Evolutionary conservation across 2,888 invertebrate genomes (phyloP).

Genomic region (Ditula angustiorana): DNA sequence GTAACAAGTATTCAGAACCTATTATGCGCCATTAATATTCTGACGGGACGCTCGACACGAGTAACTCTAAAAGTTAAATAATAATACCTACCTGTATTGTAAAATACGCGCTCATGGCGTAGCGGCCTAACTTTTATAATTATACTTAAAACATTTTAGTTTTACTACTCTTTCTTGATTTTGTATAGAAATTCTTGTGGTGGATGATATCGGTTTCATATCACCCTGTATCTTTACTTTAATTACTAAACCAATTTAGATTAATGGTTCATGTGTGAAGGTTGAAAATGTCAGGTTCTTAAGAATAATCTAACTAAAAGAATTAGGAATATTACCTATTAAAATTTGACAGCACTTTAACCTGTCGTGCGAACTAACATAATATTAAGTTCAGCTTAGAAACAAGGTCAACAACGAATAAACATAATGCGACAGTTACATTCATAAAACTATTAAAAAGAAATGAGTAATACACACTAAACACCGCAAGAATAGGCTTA

Average conservation of each 20-base stretch:
- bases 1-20: slow-evolving; percentile 82
- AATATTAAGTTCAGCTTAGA: slow-evolving; percentile 4
- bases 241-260: too few species aligned
- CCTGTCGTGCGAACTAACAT: slow-evolving; percentile 21
- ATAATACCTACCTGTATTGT: slow-evolving; percentile 45
- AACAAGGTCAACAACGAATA: slow-evolving; percentile 18
- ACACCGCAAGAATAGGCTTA: slow-evolving; percentile 16
- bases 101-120: not conserved
- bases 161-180: too few species aligned
- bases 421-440: slow-evolving; percentile 9
- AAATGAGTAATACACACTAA: not conserved
- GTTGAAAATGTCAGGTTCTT: too few species aligned
- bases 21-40: slow-evolving; percentile 83
- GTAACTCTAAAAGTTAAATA: slow-evolving; percentile 76
- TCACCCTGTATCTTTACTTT: too few species aligned
- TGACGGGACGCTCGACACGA: slow-evolving; percentile 68
- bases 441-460: slow-evolving; percentile 8
- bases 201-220: too few species aligned
- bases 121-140: not conserved
- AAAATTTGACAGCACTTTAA: not conserved
- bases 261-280: too few species aligned
- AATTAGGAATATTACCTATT: too few species aligned
- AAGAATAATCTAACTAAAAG: too few species aligned
- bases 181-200: too few species aligned
- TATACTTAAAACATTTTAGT: too few species aligned